Conservation (phyloP, 2,797 vertebrate genomes). For the Trematomus bernacchii region DNA sequence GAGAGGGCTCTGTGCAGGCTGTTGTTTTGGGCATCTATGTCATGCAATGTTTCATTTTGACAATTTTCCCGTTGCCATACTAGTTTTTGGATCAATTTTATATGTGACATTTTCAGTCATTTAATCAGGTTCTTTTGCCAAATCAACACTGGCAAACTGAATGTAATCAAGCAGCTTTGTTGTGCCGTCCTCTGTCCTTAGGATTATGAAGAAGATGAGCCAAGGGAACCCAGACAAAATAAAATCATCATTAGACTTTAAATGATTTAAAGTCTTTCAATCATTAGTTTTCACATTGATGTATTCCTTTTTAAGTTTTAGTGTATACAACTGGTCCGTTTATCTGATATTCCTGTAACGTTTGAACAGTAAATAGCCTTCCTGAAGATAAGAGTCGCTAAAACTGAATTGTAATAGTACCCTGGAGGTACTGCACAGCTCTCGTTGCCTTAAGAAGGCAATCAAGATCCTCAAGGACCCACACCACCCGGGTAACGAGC, state of each 20-base stretch:
- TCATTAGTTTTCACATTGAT: not conserved
- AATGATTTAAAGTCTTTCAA: not conserved
- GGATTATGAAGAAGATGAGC: not conserved
- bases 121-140: slow-evolving; percentile 1
- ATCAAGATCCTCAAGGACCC: no score
- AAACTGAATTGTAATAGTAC: not conserved
- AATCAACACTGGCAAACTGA: slow-evolving; percentile 21
- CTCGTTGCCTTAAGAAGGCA: no score
- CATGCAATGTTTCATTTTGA: slow-evolving; percentile 6
- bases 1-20: slow-evolving; percentile 4
- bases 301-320: not conserved
- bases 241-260: not conserved
- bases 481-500: no score
- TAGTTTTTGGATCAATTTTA: slow-evolving; percentile 5
- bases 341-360: not conserved
- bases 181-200: not conserved
- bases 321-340: not conserved
- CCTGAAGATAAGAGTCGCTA: not conserved
- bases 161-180: slow-evolving; percentile 6
- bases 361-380: not conserved
- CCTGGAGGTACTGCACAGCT: no score
- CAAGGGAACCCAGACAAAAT: not conserved
- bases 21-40: slow-evolving; percentile 25
- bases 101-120: slow-evolving; percentile 3
- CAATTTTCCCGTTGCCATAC: slow-evolving; percentile 5